Conservation (phyloP, 2,888 invertebrate genomes). For the Dynastes tityus region DNA sequence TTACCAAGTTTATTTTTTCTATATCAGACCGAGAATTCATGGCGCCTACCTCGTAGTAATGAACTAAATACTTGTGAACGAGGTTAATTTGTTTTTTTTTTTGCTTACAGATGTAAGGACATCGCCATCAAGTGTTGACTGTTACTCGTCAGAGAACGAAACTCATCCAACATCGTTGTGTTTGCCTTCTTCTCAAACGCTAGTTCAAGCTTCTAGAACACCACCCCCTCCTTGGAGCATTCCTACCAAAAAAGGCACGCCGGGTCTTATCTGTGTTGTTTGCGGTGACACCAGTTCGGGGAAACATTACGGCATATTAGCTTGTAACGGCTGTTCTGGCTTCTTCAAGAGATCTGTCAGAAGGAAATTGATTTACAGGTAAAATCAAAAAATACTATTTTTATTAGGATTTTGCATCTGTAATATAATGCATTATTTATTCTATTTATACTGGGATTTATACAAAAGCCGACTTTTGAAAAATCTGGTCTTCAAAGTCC, state of each 20-base stretch:
- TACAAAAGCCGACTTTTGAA: too few species aligned
- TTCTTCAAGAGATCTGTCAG: constrained; percentile 98
- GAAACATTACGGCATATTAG: constrained; percentile 97
- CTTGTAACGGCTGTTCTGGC: constrained; percentile 99
- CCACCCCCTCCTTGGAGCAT: constrained; percentile 74
- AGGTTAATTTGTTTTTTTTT: neutral
- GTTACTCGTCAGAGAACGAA: constrained; percentile 69
- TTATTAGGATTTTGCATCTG: too few species aligned
- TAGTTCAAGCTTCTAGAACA: constrained; percentile 78
- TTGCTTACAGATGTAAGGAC: constrained; percentile 65
- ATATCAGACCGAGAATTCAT: too few species aligned
- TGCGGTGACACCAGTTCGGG: constrained; percentile 98
- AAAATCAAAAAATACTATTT: constrained; percentile 58
- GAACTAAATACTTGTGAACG: too few species aligned
- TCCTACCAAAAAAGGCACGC: constrained; percentile 74
- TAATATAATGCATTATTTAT: too few species aligned
- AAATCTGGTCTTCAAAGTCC: too few species aligned
- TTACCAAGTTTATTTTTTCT: too few species aligned
- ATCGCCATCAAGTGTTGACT: constrained; percentile 68
- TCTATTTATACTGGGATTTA: too few species aligned
- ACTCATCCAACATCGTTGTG: constrained; percentile 76
- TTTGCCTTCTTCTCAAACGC: constrained; percentile 74
- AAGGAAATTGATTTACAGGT: constrained; percentile 98
- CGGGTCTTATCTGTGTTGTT: constrained; percentile 93
- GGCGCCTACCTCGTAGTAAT: too few species aligned